phyloP scores from a whole-genome alignment of 2,797 vertebrate species.

The Hapalemur alaotrensis region DNA sequence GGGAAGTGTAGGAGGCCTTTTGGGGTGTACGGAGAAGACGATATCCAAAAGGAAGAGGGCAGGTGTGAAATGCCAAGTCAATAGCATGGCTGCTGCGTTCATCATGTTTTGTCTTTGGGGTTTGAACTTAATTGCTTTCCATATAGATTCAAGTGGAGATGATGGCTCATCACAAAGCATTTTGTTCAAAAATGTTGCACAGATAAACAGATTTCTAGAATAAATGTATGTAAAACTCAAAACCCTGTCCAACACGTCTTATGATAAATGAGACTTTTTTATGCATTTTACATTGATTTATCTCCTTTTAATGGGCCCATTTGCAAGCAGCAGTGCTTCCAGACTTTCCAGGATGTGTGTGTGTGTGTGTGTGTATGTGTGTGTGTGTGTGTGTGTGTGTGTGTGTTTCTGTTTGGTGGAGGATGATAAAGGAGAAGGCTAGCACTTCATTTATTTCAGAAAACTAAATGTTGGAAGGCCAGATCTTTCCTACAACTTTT shows the following conservation, averaged over 20 bases:
- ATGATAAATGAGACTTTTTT: conserved; percentile 78
- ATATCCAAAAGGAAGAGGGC: not conserved
- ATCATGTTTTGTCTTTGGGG: conserved; percentile 57
- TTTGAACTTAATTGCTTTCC: conserved; percentile 56
- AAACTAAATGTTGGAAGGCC: not conserved
- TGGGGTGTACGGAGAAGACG: not conserved
- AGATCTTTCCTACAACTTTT: not conserved
- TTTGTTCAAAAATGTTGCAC: conserved; percentile 74
- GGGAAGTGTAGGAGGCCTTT: not conserved
- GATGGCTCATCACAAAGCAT: conserved; percentile 69
- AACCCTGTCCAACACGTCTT: conserved; percentile 56
- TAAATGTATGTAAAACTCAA: conserved; percentile 76
- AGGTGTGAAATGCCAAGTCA: conserved; percentile 23
- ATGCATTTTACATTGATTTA: conserved; percentile 70
- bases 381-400: not conserved
- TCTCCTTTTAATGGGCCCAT: conserved; percentile 71
- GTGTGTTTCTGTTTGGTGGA: not conserved
- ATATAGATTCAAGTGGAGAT: conserved; percentile 52
- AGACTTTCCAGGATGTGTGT: not conserved
- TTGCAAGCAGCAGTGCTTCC: not conserved
- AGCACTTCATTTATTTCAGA: conserved; percentile 23
- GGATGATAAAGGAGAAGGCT: not conserved
- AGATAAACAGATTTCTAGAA: conserved; percentile 82
- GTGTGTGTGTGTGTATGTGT: not conserved
- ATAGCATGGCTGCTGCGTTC: not conserved